Evolutionary conservation across 2,113 vertebrate species (phyloP), one percentile per base, ranked within the genome.

Genomic region (Etheostoma spectabile): DNA sequence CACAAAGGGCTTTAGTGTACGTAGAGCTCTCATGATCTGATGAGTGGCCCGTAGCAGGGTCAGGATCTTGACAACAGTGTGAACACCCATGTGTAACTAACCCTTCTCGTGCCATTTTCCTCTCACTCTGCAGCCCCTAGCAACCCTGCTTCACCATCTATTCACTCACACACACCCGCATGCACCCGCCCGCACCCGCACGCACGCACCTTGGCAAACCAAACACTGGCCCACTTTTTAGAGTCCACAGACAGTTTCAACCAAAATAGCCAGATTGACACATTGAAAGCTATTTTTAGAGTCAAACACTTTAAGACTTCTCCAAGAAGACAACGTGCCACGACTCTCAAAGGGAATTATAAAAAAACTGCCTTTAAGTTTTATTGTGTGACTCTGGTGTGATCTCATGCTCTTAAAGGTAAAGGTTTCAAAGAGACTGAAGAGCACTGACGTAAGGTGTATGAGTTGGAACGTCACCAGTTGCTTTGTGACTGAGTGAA

Each of bases 21-120:
- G 53, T 13, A 6, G 33, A 35, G 55, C 62, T 21, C 66, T 83
- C 52, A 68, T 48, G 68, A 67, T 55, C 56, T 33, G 42, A 6
- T 65, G 42, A 78, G 46, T 71, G 63, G 46, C 66, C 70, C 18
- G 57, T 56, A 14, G 18, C 79, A 71, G 69, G 79, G 68, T 79
- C 52, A 75, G 69, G 49, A 19, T 57, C 60, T 63, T 8, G 21
- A 64, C 67, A 88, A 89, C 86, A 92, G 69, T 83, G 86, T 70
- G 87, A 86, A 88, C 84, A 85, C 82, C 64, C 88, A 86, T 88
- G 89, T 91, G 91, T 90, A 80, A 92, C 79, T 91, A 92, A 91
- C 79, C 74, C 72, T 75, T 75, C 83, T 88, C 80, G 69, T 88
- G 73, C 84, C 87, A 84, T 68, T 67, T 85, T 61, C 53, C 57